These are phyloP conservation scores for Atethmia centrago DNA, from an alignment of 2,888 invertebrate species.

Conservation along the genomic window DNA sequence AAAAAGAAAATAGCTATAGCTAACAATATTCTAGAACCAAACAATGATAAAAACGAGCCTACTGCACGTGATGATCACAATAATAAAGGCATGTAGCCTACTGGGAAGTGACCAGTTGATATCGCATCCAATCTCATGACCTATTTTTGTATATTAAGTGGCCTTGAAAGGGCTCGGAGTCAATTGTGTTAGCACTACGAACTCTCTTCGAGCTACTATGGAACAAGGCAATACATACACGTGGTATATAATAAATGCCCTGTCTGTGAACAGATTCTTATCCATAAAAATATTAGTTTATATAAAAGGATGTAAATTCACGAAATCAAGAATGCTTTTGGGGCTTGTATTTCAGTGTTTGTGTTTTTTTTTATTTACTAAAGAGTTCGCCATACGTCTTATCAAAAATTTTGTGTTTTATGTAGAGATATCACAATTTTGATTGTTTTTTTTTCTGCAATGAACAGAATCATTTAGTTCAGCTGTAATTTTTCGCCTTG, in stretches of 20 bases:
- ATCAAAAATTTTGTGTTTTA: background rate
- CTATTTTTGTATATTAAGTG: slow-evolving; percentile 56
- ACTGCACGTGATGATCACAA: slow-evolving; percentile 32
- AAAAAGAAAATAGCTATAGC: background rate
- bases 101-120: slow-evolving; percentile 50
- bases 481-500: background rate
- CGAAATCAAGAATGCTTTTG: background rate
- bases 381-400: background rate
- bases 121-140: slow-evolving; percentile 57
- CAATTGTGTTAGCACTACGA: slow-evolving; percentile 48
- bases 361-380: background rate
- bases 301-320: background rate
- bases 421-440: background rate
- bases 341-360: no score
- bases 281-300: background rate
- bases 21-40: background rate
- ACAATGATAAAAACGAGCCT: background rate
- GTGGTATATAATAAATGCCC: background rate
- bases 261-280: background rate
- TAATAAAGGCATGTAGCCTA: slow-evolving; percentile 17
- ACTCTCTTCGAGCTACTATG: slow-evolving; percentile 33
- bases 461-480: background rate
- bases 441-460: background rate
- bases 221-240: background rate
- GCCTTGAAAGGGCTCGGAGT: slow-evolving; percentile 61